Base-by-base conservation (phyloP, 2,797 vertebrate species). In the Phrynocephalus forsythii region DNA sequence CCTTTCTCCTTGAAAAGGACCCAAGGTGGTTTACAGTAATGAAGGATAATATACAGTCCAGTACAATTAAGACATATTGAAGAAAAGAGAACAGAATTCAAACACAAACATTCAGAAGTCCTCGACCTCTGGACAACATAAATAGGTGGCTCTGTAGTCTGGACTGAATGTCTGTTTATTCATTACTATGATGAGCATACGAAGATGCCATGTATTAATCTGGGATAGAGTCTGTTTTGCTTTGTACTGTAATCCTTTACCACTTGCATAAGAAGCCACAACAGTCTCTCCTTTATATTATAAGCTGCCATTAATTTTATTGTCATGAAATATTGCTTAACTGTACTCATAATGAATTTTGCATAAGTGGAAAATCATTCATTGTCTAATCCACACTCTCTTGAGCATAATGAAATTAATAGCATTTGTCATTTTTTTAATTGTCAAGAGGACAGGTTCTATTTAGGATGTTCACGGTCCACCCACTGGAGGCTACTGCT, bases 11-110 rank as follows among this genome's bases (percentile, higher is more conserved):
- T 44, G 38, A 44, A 44, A 44, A 44, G 38, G 38, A 44, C 38
- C 38, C 38, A 44, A 44, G 38, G 38, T 44, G 38, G 5, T 3
- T 44, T 44, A 44, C 38, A 44, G 38, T 44, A 44, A 44, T 44
- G 38, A 44, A 44, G 38, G 38, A 44, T 44, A 44, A 44, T 44
- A 44, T 44, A 44, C 38, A 44, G 38, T 44, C 38, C 38, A 44
- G 38, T 44, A 44, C 38, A 44, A 44, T 44, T 44, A 44, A 44
- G 38, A 44, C 38, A 44, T 5, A 44, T 44, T 44, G 76, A 93
- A 93, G 94, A 95, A 91, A 89, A 88, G 67, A 80, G 78, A 92
- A 94, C 93, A 95, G 93, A 92, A 95, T 92, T 88, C 90, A 66
- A 94, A 93, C 85, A 88, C 93, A 95, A 95, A 94, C 93, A 94